Evolutionary conservation across 2,113 vertebrate genomes (phyloP), one percentile per base, ranked within the genome.

Genomic region (Corydoras maculifer): DNA sequence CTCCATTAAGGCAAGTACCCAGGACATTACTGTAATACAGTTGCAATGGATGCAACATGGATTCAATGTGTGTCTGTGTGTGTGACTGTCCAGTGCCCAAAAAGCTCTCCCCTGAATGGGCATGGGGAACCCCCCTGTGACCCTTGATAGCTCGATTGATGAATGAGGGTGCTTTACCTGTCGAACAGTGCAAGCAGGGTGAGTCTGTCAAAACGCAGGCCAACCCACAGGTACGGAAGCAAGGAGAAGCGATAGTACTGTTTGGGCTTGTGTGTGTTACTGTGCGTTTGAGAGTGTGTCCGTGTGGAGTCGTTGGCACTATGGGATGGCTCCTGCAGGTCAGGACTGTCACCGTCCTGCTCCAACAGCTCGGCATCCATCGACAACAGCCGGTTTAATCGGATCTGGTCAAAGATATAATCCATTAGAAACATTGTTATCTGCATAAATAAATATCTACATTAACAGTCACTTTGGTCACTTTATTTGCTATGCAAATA

Each of bases 191-290:
- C 94, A 86, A 99, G 85, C 82, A 99, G 92, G 10, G 96, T 98
- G 80, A 99, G 94, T 84, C 97, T 91, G 88, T 99, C 94, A 82
- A 98, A 99, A 89, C 94, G 92, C 82, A 99, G 90, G 66, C 95
- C 93, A 60, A 99, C 93, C 96, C 97, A 98, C 18, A 98, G 82
- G 75, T 94, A 93, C 8, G 97, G 97, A 64, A 99, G 86, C 60
- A 99, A 91, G 94, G 95, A 97, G 82, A 99, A 89, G 69, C 95
- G 93, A 74, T 99, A 99, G 84, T 98, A 97, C 86, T 98, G 95
- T 82, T 93, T 93, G 74, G 91, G 87, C 83, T 97, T 98, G 78
- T 88, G 91, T 18, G 91, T 89, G 57, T 75, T 15, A 5, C 72
- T 5, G 54, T 57, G 61, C 64, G 60, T 11, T 55, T 61, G 65